Evolutionary conservation across 2,888 invertebrate genomes (phyloP), one percentile per base, ranked within the genome.

Genomic region (Xanthorhoe designata): DNA sequence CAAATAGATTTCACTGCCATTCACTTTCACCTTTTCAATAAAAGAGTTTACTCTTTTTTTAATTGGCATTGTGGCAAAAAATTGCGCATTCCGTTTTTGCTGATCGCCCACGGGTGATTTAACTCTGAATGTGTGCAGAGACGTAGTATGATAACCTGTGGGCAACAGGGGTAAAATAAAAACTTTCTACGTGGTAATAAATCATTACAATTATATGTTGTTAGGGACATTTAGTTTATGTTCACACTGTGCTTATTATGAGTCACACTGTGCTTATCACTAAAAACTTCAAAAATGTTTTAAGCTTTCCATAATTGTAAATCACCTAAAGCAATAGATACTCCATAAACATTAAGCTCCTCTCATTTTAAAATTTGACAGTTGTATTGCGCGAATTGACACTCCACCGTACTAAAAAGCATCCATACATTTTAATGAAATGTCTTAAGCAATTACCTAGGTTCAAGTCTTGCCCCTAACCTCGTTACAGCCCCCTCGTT

Each of bases 1-100:
- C 62, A 69, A 68, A 71, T 67, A 64, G 68, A 69, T 72, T 72
- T 73, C 71, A 66, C 73, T 68, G 50, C 50, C 61, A 63, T 64
- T 64, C 69, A 69, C 74, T 74, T 74, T 74, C 74, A 38, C 66
- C 59, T 53, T 53, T 45, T 68, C 66, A 63, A 68, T 69, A 55
- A 62, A 59, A 63, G 32, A 35, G 10, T 60, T 66, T 70, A 57
- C 64, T 69, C 66, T 57, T 70, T 69, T 67, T 69, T 61, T 64
- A 58, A 60, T 66, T 64, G 52, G 62, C 64, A 55, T 45, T 61
- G 62, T 66, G 59, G 72, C 63, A 70, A 72, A 71, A 74, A 74
- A 67, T 51, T 42, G 57, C 56, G 64, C 59, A 72, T 66, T 70
- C 69, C 67, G 69, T 72, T 70, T 73, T 74, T 74, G 68, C 61